Base-by-base conservation (phyloP, 2,888 invertebrate species). In the Tiphia femorata region DNA sequence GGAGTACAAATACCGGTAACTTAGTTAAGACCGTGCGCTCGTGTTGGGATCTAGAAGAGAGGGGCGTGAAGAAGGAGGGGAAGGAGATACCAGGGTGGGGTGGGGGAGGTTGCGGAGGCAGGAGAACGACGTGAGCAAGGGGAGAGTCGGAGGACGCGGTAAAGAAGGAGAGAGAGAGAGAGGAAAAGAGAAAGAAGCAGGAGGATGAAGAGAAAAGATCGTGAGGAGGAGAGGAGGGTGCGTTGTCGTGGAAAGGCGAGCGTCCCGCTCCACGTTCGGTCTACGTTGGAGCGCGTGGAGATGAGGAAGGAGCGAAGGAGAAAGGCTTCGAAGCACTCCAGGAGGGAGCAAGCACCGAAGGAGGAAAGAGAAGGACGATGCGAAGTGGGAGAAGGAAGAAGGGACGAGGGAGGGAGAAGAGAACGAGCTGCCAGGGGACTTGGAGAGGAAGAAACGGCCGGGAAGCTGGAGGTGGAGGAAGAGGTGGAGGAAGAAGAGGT, bases 1-100 rank as follows among this genome's bases (percentile, higher is more conserved):
- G 48, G 61, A 57, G 62, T 62, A 61, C 60, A 60, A 70, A 66
- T 69, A 69, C 66, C 64, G 55, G 64, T 67, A 62, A 68, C 63
- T 67, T 65, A 62, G 68, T 68, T 67, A 59, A 66, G 57, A 41
- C 59, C 14, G 56, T 44, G 58, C 52, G 58, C 58, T 59, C 55
- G 62, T 62, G 57, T 58, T 49, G 56, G 19, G 58, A 49, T 30
- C 40, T 16, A 33, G 27, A 12, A 8, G 16, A 41, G 38, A 50
- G 47, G 41, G 33, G 29, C 3, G 25, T 30, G n/a, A 30, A 12
- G 46, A 20, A 46, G 44, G 44, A 49, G 51, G 47, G 41, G 47
- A 57, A 40, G 58, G 33, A 47, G 55, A 43, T 8, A 21, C 35
- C 19, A 38, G 16, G 41, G n/a, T n/a, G n/a, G n/a, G n/a, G n/a